phyloP scores from a whole-genome alignment of 2,888 invertebrate genomes.

The Siphonodentalium dalli region DNA sequence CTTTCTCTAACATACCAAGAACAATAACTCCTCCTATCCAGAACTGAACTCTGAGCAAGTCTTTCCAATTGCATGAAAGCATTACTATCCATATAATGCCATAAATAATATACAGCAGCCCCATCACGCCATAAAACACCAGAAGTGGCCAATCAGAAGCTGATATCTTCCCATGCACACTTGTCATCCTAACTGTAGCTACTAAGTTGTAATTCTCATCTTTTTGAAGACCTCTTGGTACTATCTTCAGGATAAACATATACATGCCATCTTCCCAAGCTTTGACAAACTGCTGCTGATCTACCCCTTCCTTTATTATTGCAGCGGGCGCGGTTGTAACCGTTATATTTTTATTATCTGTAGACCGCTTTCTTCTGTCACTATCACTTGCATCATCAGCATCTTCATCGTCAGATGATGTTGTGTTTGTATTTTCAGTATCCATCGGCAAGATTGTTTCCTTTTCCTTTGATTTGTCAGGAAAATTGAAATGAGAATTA shows the following conservation, averaged over 20 bases:
- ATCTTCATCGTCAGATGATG: not conserved
- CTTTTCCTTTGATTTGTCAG: not conserved
- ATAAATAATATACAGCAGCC: constrained; percentile 82
- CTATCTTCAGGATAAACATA: constrained; percentile 70
- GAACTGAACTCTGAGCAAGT: constrained; percentile 89
- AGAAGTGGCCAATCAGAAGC: constrained; percentile 89
- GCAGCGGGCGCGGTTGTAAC: not conserved
- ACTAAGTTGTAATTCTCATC: constrained; percentile 22
- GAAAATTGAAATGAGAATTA: not conserved
- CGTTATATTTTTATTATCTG: not conserved
- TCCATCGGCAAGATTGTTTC: not conserved
- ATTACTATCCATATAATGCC: constrained; percentile 84
- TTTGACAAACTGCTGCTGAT: constrained; percentile 59
- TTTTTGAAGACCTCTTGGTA: constrained; percentile 1
- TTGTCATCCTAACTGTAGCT: constrained; percentile 74
- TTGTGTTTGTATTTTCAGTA: not conserved
- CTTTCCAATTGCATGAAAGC: constrained; percentile 87
- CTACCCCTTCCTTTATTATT: constrained; percentile 21
- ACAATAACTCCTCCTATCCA: constrained; percentile 94
- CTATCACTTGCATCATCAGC: too few species aligned
- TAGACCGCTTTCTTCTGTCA: not conserved
- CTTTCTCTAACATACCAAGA: constrained; percentile 76
- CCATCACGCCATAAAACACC: constrained; percentile 92
- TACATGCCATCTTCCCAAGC: constrained; percentile 77
- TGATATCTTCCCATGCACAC: constrained; percentile 82